phyloP scores from a whole-genome alignment of 2,113 vertebrate species.

The Cairina moschata region DNA sequence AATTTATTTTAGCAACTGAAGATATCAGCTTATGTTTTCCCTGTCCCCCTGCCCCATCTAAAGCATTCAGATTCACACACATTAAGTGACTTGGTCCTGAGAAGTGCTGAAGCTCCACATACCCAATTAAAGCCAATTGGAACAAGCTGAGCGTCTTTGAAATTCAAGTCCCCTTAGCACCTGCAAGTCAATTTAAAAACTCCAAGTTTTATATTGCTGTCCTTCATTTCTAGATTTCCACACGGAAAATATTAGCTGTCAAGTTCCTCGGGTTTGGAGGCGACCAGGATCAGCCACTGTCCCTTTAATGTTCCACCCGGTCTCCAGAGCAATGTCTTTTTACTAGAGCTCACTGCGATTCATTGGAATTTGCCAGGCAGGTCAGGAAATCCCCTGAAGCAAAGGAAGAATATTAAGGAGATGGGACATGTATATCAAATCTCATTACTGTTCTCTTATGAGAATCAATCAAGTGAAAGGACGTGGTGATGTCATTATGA shows the following conservation, averaged over 20 bases:
- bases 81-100: not conserved
- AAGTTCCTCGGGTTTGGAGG: constrained; percentile 1
- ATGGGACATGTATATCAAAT: constrained; percentile 74
- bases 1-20: not conserved
- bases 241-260: not conserved
- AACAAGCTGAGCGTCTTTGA: not conserved
- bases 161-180: not conserved
- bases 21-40: not conserved
- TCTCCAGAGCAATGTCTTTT: constrained; percentile 54
- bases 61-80: not conserved
- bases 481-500: constrained; percentile 65
- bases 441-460: constrained; percentile 68
- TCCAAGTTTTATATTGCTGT: not conserved
- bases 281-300: constrained; percentile 8
- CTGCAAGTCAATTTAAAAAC: not conserved
- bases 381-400: constrained; percentile 71
- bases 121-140: not conserved
- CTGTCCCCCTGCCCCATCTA: not conserved
- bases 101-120: not conserved
- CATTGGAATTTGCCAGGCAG: constrained; percentile 68
- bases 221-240: not conserved
- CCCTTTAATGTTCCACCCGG: constrained; percentile 48
- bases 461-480: constrained; percentile 71
- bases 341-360: constrained; percentile 52
- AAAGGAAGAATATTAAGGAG: constrained; percentile 69